Evolutionary conservation across 2,797 vertebrate genomes (phyloP), one percentile per base, ranked within the genome.

Genomic region (Taeniopygia guttata): DNA sequence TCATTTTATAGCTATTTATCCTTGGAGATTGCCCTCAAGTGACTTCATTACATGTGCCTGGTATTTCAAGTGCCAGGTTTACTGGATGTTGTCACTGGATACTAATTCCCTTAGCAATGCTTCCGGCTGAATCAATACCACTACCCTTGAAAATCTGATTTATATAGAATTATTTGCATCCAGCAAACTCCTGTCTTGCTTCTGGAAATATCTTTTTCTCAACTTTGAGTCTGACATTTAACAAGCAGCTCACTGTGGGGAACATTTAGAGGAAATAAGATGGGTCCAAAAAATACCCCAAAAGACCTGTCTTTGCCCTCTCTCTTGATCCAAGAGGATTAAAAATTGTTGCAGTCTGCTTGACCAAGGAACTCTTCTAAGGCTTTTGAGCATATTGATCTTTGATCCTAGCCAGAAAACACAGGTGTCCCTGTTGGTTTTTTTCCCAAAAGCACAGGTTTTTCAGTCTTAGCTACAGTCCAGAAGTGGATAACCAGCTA

Each of bases 1-100:
- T 89, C 52, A 51, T 59, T 94, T 93, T 89, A 74, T 45, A n/a
- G 64, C 46, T 74, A 12, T 94, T 96, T 79, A 52, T 87, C 63
- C 56, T 10, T 32, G 56, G 63, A 74, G 67, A 70, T 67, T 59
- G 80, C 32, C 90, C 86, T 89, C 89, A 23, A 79, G 66, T 62
- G 92, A 75, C 67, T 89, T 95, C 67, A 70, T 84, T 69, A 56
- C 4, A 0, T 52, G 25, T 82, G 64, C 34, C 60, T 63, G 38
- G 9, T 56, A 63, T 95, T 90, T 89, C 78, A 84, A 82, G 46
- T 32, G 56, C 34, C 63, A 90, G 19, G 23, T 84, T 80, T 85
- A 43, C 46, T 72, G 32, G 20, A 40, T 78, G 55, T 62, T 88
- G 48, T 86, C n/a, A 84, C 15, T 52, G 77, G 63, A 68, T 79